A percentile compares a stretch with the other conserved stretches of the same genome.
These are phyloP conservation scores for Hyperopisus bebe DNA, from an alignment of 2,113 vertebrate species.

Conservation along the genomic window DNA sequence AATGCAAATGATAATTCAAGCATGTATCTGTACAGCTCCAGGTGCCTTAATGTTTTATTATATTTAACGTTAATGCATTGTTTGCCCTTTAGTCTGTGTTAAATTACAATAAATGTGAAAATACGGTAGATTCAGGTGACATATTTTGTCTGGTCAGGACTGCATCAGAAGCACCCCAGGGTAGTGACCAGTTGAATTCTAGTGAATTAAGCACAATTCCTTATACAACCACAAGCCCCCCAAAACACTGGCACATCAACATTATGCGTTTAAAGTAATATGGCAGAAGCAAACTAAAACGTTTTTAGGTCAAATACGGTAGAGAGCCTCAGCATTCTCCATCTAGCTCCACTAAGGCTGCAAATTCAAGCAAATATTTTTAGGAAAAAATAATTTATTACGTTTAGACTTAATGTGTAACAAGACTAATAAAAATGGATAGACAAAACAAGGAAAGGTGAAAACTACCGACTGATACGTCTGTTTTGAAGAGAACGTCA, in stretches of 20 bases:
- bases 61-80: background rate
- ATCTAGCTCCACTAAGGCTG: background rate
- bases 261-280: background rate
- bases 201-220: background rate
- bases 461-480: background rate
- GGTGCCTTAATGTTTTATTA: background rate
- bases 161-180: background rate
- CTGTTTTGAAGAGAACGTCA: background rate
- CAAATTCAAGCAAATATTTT: background rate
- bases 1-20: background rate
- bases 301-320: background rate
- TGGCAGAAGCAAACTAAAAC: background rate
- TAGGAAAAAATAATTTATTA: background rate
- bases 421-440: background rate
- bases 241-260: background rate
- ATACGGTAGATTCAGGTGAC: background rate
- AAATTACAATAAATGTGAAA: background rate
- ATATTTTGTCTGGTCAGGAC: background rate
- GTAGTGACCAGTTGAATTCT: background rate
- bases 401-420: background rate
- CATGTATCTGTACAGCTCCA: background rate
- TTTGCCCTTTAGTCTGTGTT: background rate
- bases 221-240: background rate
- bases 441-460: background rate
- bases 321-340: background rate